Conservation (phyloP, 2,797 vertebrate genomes). For the Xiphorhynchus erythropygius region DNA sequence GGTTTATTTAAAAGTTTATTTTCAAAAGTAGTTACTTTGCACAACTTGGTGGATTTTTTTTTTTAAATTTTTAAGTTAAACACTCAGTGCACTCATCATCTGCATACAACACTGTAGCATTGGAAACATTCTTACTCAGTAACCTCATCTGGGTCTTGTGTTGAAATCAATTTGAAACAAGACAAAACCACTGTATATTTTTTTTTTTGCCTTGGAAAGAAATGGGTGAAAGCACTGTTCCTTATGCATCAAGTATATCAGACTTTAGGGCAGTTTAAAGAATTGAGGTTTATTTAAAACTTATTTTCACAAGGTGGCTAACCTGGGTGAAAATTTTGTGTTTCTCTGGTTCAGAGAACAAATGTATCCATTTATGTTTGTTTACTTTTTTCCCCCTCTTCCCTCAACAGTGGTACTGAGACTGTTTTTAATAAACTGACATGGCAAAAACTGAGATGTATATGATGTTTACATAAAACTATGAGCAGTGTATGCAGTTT, state of each 20-base stretch:
- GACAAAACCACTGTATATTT: slow-evolving; percentile 62
- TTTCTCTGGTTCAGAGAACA: slow-evolving; percentile 75
- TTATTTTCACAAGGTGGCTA: slow-evolving; percentile 49
- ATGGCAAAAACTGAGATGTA: slow-evolving; percentile 74
- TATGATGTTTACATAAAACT: slow-evolving; percentile 83
- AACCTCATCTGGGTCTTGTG: slow-evolving; percentile 66
- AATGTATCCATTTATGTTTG: slow-evolving; percentile 13
- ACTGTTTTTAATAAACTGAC: slow-evolving; percentile 79
- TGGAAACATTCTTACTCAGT: slow-evolving; percentile 43
- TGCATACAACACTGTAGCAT: slow-evolving; percentile 72
- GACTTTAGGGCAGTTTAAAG: slow-evolving; percentile 27
- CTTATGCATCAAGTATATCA: background rate
- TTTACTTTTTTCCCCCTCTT: slow-evolving; percentile 35
- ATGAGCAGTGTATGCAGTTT: slow-evolving; percentile 83
- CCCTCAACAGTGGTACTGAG: slow-evolving; percentile 78
- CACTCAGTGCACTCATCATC: slow-evolving; percentile 72
- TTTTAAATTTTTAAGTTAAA: background rate
- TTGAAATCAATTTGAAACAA: slow-evolving; percentile 38
- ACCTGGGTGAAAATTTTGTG: slow-evolving; percentile 63
- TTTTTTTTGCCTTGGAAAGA: slow-evolving; percentile 55
- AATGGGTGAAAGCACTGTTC: slow-evolving; percentile 33
- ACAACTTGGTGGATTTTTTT: slow-evolving; percentile 61
- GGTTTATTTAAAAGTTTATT: slow-evolving; percentile 73
- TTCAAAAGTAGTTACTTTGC: slow-evolving; percentile 69
- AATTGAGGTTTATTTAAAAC: slow-evolving; percentile 63